Percentiles rank a stretch among this genome's conserved stretches.
Evolutionary conservation across 2,888 invertebrate species (phyloP).

Genomic region (Protonemura montana): DNA sequence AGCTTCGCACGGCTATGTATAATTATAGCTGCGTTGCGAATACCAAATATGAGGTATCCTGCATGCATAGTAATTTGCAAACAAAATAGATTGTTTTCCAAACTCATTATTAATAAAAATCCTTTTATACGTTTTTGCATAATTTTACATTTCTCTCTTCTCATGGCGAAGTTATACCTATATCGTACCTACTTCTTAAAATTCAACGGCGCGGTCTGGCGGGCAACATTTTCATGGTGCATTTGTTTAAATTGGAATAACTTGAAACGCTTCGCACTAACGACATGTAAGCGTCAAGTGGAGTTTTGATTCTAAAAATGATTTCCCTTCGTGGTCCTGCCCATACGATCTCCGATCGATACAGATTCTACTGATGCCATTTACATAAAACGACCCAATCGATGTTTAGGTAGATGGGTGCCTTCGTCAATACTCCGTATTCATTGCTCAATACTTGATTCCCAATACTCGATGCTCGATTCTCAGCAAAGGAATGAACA

Average conservation of each 20-base stretch:
- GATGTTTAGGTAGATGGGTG: no score
- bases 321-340: no score
- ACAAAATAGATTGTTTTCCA: constrained; percentile 38
- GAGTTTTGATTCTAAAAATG: no score
- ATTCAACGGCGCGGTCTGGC: neutral
- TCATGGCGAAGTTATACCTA: neutral
- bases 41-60: constrained; percentile 24
- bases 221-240: neutral
- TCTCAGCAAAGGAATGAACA: no score
- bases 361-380: no score
- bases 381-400: no score
- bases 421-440: no score
- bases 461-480: no score
- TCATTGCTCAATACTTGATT: no score
- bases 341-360: no score
- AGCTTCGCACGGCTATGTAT: constrained; percentile 7
- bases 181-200: neutral
- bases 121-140: constrained; percentile 28
- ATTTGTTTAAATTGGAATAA: neutral
- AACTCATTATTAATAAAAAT: constrained; percentile 37
- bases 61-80: constrained; percentile 43
- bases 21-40: constrained; percentile 28
- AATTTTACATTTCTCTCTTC: constrained; percentile 17
- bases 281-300: no score
- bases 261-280: no score